These are phyloP conservation scores for Tinea semifulvella DNA, from an alignment of 2,888 invertebrate genomes.

Conservation along the genomic window DNA sequence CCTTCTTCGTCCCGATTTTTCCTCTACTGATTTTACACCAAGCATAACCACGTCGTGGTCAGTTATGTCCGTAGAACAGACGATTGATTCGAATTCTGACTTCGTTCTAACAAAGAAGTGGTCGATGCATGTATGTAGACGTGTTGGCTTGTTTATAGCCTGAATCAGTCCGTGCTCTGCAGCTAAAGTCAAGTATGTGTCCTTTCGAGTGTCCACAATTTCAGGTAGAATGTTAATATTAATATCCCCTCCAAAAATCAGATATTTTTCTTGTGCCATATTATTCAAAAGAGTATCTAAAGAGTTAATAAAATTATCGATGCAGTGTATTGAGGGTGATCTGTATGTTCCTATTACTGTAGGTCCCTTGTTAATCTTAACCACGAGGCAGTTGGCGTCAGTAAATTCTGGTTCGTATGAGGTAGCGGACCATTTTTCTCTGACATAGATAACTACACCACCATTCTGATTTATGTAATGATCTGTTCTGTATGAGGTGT, in stretches of 20 bases:
- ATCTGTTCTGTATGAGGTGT: constrained; percentile 10
- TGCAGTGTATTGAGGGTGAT: constrained; percentile 17
- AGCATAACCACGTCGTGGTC: constrained; percentile 2
- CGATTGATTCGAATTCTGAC: not conserved
- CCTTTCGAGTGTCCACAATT: not conserved
- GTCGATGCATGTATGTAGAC: not conserved
- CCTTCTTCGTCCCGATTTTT: not conserved
- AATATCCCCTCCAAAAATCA: not conserved
- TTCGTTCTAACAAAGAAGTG: not conserved
- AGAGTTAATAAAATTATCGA: constrained; percentile 15
- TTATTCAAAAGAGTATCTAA: constrained; percentile 1
- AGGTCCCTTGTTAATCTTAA: constrained; percentile 4
- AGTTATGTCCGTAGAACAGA: not conserved
- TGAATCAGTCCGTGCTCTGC: not conserved
- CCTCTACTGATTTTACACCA: not conserved
- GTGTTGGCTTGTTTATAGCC: not conserved
- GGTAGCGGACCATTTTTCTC: constrained; percentile 12
- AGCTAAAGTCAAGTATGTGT: not conserved
- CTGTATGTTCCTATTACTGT: constrained; percentile 17
- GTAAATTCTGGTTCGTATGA: constrained; percentile 16
- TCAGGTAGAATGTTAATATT: not conserved
- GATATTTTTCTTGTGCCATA: not conserved
- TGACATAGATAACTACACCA: constrained; percentile 18
- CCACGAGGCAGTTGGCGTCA: constrained; percentile 17
- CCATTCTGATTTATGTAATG: constrained; percentile 18